These are phyloP conservation scores for Eupithecia subfuscata DNA, from an alignment of 2,888 invertebrate species.

Conservation along the genomic window DNA sequence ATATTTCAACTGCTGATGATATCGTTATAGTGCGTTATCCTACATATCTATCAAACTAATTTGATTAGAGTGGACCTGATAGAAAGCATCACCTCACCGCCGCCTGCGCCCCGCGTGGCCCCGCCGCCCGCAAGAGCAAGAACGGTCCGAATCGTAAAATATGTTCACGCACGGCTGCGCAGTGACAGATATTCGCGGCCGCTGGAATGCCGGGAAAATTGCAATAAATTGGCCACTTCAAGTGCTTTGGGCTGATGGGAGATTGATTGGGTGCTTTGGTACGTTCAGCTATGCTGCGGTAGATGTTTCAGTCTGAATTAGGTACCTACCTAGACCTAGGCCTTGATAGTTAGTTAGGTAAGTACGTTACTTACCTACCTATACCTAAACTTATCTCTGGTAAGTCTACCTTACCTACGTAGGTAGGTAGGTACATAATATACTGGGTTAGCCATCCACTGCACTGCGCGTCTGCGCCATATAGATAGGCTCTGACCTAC, in stretches of 20 bases:
- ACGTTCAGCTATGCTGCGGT: neutral
- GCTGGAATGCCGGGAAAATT: constrained; percentile 33
- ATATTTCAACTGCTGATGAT: neutral
- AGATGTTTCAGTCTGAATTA: neutral
- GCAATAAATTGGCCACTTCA: constrained; percentile 15
- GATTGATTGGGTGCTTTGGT: constrained; percentile 7
- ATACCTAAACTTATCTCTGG: neutral
- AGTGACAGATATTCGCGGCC: constrained; percentile 35
- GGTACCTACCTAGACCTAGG: no score
- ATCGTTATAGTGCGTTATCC: neutral
- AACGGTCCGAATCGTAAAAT: constrained; percentile 13
- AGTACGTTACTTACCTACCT: no score
- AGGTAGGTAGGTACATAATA: no score
- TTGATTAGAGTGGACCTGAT: neutral
- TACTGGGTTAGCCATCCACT: neutral
- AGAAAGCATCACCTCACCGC: neutral
- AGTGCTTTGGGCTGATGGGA: constrained; percentile 1
- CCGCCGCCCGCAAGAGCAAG: neutral
- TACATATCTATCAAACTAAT: neutral
- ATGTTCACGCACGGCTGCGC: constrained; percentile 36
- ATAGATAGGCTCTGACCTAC: no score
- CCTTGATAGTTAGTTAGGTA: neutral
- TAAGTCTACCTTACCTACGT: no score
- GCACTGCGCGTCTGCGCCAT: no score
- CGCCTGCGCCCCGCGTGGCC: neutral